Base-by-base conservation (phyloP, 2,888 invertebrate genomes). In the Eupithecia dodoneata region DNA sequence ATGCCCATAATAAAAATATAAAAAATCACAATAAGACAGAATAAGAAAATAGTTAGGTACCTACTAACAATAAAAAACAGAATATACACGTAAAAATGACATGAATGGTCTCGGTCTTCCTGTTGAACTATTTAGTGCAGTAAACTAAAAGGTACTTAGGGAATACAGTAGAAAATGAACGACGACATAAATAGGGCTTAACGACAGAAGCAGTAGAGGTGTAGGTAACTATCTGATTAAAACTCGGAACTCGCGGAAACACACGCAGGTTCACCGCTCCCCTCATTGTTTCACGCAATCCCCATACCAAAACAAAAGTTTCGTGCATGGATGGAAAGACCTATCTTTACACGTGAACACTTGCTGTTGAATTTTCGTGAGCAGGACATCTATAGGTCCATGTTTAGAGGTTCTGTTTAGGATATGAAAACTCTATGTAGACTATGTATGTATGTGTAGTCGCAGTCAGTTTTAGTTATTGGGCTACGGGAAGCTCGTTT, bases 191-290 rank as follows among this genome's bases (percentile, higher is more conserved):
- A 69, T n/a, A n/a, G 6, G 12, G 18, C 63, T 9, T 44, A 72
- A 70, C 63, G 41, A 74, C 72, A 47, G 83, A 83, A 83, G 81
- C 82, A 76, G 49, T 80, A 81, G 77, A 83, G 82, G 81, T 81
- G 82, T 72, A 75, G 4, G 2, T 69, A 10, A 70, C 52, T 79
- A 84, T 83, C 82, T 78, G 76, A 73, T 83, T 83, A 82, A 18
- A 76, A 75, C 66, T 76, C 44, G 67, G 45, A 30, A 30, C 30
- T 30, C 30, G 70, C 71, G 76, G 73, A 72, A 63, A 71, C 49
- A 71, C n/a, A 44, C 18, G 66, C 45, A 49, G 42, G 44, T 71
- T 59, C 18, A 18, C 13, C 45, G 45, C 55, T 55, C 72, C 55
- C 76, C 59, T 67, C 63, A 75, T 72, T 9, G 67, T 52, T 72